Base-by-base conservation (phyloP, 2,888 invertebrate genomes). In the Poecilobothrus nobilitatus region DNA sequence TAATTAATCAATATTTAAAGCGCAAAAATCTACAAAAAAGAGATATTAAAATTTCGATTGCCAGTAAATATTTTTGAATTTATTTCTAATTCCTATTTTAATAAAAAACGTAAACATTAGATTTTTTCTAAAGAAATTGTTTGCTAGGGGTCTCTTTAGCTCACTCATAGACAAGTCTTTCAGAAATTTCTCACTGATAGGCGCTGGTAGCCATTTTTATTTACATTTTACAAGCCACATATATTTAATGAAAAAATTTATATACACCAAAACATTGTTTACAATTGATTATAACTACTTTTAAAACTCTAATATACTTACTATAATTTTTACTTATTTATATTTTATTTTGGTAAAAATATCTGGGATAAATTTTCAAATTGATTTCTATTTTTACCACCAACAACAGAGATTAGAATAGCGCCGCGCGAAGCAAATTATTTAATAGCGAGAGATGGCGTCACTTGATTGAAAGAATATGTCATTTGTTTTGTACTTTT, bases 381-480 rank as follows among this genome's bases (percentile, higher is more conserved):
- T 53, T 53, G 53, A 53, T 53, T 53, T 53, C 53, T 53, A 18
- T 53, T 53, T 53, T 53, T 53, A 53, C 53, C 53, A 53, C 53
- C 53, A 53, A 53, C 53, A 12, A 15, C 6, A 53, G n/a, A 2
- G 15, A 18, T 18, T 3, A 18, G 18, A 53, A 53, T 53, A 53
- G 53, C 53, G 53, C 53, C 53, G 53, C 53, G 53, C 53, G 18
- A 53, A 37, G 37, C 37, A 37, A 53, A 53, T 6, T 53, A 53
- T 53, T 53, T 53, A 53, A 53, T 53, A 53, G 53, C 63, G 63
- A 63, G 63, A 63, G 63, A 63, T 63, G 63, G 63, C 63, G 63
- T 63, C 63, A 63, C 63, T 63, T 27, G 18, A 53, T 63, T 27
- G 18, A 53, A 53, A 12, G 9, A 12, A 18, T 18, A 53, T n/a